Conservation (phyloP, 92 coral and sea anemone genomes). For the Montipora capitata region DNA sequence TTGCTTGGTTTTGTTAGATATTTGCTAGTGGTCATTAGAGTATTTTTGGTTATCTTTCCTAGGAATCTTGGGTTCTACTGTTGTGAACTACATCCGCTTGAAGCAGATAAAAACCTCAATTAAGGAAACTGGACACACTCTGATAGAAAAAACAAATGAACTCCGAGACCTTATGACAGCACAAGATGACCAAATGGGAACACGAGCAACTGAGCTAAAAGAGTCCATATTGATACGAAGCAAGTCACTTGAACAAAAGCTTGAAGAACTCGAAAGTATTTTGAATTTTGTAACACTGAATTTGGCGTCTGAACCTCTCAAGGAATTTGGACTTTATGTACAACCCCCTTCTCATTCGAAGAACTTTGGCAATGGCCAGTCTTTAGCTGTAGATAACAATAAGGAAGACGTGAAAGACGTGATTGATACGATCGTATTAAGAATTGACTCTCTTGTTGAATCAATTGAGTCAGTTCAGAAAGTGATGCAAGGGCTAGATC, state of each 20-base stretch:
- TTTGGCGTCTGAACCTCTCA: conserved; percentile 33
- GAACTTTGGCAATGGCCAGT: conserved; percentile 5
- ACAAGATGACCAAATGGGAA: conserved; percentile 60
- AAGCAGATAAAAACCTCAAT: conserved; percentile 93
- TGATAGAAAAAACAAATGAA: conserved; percentile 82
- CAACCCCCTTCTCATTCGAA: conserved; percentile 6
- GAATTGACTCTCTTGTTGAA: conserved; percentile 24
- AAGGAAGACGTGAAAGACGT: not conserved
- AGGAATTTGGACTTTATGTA: conserved; percentile 46
- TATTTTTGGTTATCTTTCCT: not conserved
- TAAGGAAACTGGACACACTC: conserved; percentile 75
- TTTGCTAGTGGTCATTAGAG: not conserved
- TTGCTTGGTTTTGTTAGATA: too few relatives aligned
- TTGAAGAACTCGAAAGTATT: conserved; percentile 73
- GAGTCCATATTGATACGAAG: conserved; percentile 65
- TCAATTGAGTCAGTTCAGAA: conserved; percentile 1
- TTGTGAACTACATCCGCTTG: conserved; percentile 88
- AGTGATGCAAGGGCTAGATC: conserved; percentile 2
- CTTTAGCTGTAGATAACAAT: not conserved
- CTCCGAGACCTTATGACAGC: conserved; percentile 68
- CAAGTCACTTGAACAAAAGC: conserved; percentile 63
- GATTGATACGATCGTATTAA: not conserved
- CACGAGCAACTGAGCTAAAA: conserved; percentile 48
- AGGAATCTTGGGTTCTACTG: conserved; percentile 94
- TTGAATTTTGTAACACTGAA: conserved; percentile 76